Base-by-base conservation (phyloP, 2,888 invertebrate genomes). In the Conchocele bisecta region DNA sequence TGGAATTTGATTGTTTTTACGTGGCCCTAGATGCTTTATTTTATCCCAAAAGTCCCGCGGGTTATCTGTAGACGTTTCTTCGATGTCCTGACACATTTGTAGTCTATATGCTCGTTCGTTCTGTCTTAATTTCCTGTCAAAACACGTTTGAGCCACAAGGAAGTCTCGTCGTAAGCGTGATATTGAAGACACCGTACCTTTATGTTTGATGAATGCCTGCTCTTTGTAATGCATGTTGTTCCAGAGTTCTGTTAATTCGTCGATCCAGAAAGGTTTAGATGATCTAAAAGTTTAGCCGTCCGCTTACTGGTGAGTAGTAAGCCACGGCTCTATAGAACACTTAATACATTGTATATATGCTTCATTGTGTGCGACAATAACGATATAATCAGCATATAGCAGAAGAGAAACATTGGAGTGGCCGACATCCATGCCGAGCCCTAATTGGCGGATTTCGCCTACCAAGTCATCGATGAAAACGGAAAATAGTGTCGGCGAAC, bases 401-500 rank as follows among this genome's bases (percentile, higher is more conserved):
- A 53, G 41, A 1, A 58, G n/a, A 4, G 56, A 53, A n/a, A 67
- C 3, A 29, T 44, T 53, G 24, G n/a, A 33, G 20, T 50, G 48
- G 13, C 42, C 64, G n/a, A 66, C 11, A 6, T 51, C 33, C 3
- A 61, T 15, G 3, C 69, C 74, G 13, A 51, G 4, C n/a, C 54
- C 37, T n/a, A 65, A 33, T 41, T 44, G 39, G 29, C 66, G 65
- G 20, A 74, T 51, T 22, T 65, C 56, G 31, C 20, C n/a, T 11
- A 51, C 59, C 11, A 59, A 20, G 35, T 58, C 67, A 33, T 59
- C 53, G 3, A 41, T 33, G 29, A 59, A 58, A 15, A 67, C 39
- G 7, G 59, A 39, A 24, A 67, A 59, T 31, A 70, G 17, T 17
- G 61, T 70, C 26, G 74, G 69, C 3, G 57, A 66, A 26, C 65